Conservation (phyloP, 2,113 vertebrate species). For the Trematocara variabile region DNA sequence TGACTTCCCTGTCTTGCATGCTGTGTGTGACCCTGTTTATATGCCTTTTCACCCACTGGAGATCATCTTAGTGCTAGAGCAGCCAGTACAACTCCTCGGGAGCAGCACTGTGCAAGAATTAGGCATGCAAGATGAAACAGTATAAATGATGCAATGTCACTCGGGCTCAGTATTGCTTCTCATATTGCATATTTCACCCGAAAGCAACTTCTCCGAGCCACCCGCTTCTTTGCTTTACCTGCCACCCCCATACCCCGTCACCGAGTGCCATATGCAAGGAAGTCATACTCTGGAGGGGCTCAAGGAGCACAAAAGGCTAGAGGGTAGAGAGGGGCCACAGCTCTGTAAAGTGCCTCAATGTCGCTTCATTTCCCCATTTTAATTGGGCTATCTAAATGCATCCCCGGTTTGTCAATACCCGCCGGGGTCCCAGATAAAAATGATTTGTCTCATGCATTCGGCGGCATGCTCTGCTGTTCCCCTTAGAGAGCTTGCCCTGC, state of each 20-base stretch:
- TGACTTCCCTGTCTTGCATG: not conserved
- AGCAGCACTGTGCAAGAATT: not conserved
- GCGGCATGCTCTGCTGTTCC: slow-evolving; percentile 60
- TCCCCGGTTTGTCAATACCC: slow-evolving; percentile 76
- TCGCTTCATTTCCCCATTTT: slow-evolving; percentile 75
- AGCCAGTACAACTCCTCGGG: not conserved
- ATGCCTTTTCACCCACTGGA: not conserved
- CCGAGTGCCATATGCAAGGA: slow-evolving; percentile 9
- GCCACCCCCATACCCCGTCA: not conserved
- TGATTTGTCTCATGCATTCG: slow-evolving; percentile 76
- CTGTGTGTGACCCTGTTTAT: not conserved
- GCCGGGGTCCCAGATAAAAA: slow-evolving; percentile 71
- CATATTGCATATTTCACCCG: slow-evolving; percentile 11
- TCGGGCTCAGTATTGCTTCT: not conserved
- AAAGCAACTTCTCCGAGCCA: slow-evolving; percentile 6
- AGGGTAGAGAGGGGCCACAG: slow-evolving; percentile 42
- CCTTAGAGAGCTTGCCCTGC: slow-evolving; percentile 49
- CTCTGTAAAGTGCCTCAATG: slow-evolving; percentile 58
- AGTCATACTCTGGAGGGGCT: slow-evolving; percentile 40
- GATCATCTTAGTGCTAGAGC: not conserved
- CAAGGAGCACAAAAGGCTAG: slow-evolving; percentile 8
- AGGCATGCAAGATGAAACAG: not conserved
- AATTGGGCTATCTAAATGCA: slow-evolving; percentile 82
- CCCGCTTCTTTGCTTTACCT: slow-evolving; percentile 16
- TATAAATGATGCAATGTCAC: not conserved